Conservation (phyloP, 2,797 vertebrate genomes). For the Pogonophryne albipinna region DNA sequence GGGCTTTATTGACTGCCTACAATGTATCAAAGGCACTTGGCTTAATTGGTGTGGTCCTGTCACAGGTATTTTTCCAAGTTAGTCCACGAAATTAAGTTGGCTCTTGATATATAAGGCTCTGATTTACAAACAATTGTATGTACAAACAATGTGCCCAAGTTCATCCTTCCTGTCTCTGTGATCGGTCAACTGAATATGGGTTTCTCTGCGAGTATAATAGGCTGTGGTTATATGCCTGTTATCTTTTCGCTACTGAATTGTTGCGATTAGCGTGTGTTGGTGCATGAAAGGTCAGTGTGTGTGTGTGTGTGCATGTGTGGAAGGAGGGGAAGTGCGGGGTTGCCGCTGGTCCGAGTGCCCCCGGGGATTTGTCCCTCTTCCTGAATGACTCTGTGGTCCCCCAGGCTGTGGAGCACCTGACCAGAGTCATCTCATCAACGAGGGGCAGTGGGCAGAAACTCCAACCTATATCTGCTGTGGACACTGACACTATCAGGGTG, state of each 20-base stretch:
- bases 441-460: slow-evolving; percentile 47
- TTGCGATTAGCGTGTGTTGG: slow-evolving; percentile 21
- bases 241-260: slow-evolving; percentile 15
- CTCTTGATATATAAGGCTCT: background rate
- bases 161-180: slow-evolving; percentile 11
- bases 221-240: slow-evolving; percentile 39
- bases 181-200: slow-evolving; percentile 11
- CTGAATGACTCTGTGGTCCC: slow-evolving; percentile 50
- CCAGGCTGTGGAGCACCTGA: slow-evolving; percentile 53
- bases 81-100: background rate
- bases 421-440: slow-evolving; percentile 60
- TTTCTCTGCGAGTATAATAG: slow-evolving; percentile 37
- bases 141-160: background rate
- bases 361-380: slow-evolving; percentile 59
- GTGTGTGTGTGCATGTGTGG: slow-evolving; percentile 29
- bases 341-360: slow-evolving; percentile 33
- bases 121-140: slow-evolving; percentile 9
- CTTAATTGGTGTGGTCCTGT: background rate
- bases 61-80: background rate
- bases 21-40: background rate
- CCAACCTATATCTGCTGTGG: slow-evolving; percentile 46
- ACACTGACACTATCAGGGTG: background rate
- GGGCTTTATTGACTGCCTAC: background rate
- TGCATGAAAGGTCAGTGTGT: slow-evolving; percentile 39
- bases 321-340: background rate